Evolutionary conservation across 2,113 vertebrate species (phyloP).

Genomic region (Rana temporaria): DNA sequence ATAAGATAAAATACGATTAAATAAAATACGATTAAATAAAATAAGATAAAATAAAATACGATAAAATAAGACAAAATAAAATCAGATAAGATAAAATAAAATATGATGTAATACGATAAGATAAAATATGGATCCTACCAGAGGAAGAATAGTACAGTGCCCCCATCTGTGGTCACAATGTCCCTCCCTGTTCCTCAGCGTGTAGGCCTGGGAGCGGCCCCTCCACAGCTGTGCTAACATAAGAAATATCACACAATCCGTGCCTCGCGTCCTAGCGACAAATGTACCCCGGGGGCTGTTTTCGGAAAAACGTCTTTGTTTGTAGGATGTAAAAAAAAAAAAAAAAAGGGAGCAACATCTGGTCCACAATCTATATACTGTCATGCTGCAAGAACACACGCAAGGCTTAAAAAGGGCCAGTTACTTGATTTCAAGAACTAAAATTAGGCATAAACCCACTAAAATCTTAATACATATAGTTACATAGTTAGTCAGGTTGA

Average conservation of each 20-base stretch:
- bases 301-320: not conserved
- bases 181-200: not conserved
- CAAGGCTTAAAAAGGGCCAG: not conserved
- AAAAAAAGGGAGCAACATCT: not conserved
- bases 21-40: too few relatives aligned
- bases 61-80: too few relatives aligned
- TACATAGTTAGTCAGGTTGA: too few relatives aligned
- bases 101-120: too few relatives aligned
- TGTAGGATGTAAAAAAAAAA: not conserved
- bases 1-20: too few relatives aligned
- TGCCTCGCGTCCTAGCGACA: too few relatives aligned
- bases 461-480: too few relatives aligned
- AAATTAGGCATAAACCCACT: too few relatives aligned
- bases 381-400: not conserved
- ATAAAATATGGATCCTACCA: too few relatives aligned
- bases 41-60: too few relatives aligned
- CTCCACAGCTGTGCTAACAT: conserved; percentile 14
- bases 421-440: too few relatives aligned
- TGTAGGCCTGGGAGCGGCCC: not conserved
- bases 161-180: not conserved
- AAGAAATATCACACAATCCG: not conserved
- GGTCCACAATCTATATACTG: not conserved
- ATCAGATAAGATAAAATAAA: too few relatives aligned
- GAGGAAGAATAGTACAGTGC: not conserved
- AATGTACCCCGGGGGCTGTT: not conserved